Evolutionary conservation across 2,797 vertebrate genomes (phyloP).

Genomic region (Stomatorhinus walkeri): DNA sequence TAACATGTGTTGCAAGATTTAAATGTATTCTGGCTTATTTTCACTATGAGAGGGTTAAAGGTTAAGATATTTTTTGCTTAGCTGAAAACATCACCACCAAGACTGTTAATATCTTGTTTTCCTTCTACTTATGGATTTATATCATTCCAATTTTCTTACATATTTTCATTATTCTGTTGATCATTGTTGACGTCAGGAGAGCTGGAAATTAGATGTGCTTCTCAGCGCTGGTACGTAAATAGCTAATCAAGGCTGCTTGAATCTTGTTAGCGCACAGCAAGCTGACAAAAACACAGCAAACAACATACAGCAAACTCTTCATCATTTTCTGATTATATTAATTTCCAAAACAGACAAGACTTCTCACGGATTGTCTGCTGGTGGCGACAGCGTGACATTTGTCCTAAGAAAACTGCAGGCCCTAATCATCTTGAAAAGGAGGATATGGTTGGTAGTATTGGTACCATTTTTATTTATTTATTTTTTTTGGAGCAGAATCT

Average conservation of each 20-base stretch:
- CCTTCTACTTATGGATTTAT: background rate
- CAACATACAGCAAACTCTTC: background rate
- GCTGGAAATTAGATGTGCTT: background rate
- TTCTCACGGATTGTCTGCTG: background rate
- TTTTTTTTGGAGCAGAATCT: conserved; percentile 54
- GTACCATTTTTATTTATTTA: conserved; percentile 33
- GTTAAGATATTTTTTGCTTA: background rate
- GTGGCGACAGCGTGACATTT: background rate
- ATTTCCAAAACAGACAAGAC: background rate
- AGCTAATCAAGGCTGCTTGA: background rate
- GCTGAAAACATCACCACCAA: background rate
- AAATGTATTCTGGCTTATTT: background rate
- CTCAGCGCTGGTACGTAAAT: background rate
- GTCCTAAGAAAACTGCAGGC: conserved; percentile 29
- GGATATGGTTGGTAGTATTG: conserved; percentile 66
- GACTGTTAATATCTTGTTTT: background rate
- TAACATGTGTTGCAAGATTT: background rate
- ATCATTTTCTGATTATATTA: background rate
- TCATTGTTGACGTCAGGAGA: background rate
- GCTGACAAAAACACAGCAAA: background rate
- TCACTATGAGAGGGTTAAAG: background rate
- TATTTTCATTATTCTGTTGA: background rate
- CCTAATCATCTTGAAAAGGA: conserved; percentile 52
- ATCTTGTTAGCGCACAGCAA: background rate
- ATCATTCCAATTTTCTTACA: background rate